Percentiles rank a stretch among this genome's conserved stretches.
Evolutionary conservation across 2,888 invertebrate genomes (phyloP).

Genomic region (Acrocera orbiculus): DNA sequence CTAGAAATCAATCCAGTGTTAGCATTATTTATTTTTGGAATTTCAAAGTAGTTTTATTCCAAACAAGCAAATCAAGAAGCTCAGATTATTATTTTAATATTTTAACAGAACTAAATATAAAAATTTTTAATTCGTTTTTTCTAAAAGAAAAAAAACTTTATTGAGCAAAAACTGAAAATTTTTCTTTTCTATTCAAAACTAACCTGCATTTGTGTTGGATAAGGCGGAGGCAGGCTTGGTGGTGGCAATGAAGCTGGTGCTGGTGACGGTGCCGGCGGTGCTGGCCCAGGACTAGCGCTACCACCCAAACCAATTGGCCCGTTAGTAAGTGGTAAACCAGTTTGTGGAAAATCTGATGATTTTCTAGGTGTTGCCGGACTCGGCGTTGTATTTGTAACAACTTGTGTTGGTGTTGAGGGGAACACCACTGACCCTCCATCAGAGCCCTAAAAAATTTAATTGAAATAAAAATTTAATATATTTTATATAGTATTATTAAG

Average conservation of each 20-base stretch:
- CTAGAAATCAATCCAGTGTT: no score
- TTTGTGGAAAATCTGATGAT: slow-evolving; percentile 44
- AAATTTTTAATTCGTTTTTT: no score
- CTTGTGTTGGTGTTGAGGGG: slow-evolving; percentile 40
- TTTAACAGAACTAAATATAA: no score
- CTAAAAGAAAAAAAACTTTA: no score
- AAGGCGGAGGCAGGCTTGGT: slow-evolving; percentile 44
- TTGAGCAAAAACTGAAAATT: no score
- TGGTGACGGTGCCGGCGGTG: slow-evolving; percentile 42
- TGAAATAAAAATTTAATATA: neutral
- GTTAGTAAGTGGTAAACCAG: slow-evolving; percentile 36
- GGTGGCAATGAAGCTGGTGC: slow-evolving; percentile 49
- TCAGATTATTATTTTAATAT: no score
- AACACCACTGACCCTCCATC: slow-evolving; percentile 59
- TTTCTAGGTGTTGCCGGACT: slow-evolving; percentile 46
- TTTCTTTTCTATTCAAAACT: no score
- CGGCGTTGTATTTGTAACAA: slow-evolving; percentile 24
- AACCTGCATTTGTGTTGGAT: slow-evolving; percentile 34
- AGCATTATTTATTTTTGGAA: no score
- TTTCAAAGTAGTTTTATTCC: no score
- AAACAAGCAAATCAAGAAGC: no score
- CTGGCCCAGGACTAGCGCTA: slow-evolving; percentile 44
- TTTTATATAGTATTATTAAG: no score
- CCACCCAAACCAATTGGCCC: slow-evolving; percentile 43
- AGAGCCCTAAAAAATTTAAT: slow-evolving; percentile 39